Evolutionary conservation across 2,888 invertebrate species (phyloP).

Genomic region (Iselma pallidipennis): DNA sequence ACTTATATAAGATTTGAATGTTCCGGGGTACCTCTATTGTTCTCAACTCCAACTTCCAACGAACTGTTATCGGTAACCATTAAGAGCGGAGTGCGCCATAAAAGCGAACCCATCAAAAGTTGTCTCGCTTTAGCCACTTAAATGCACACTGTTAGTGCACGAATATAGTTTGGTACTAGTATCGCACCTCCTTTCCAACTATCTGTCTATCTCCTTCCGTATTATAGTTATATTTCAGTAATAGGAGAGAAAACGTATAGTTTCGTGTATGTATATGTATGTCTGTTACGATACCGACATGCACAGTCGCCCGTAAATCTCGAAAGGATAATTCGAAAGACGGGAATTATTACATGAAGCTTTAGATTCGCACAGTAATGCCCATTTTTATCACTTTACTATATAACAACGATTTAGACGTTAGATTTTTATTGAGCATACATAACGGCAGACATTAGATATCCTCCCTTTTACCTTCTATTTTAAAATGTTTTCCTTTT

Average conservation of each 20-base stretch:
- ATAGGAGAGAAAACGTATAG: not conserved
- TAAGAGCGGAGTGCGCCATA: constrained; percentile 50
- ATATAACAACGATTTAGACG: constrained; percentile 16
- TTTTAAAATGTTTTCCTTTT: not conserved
- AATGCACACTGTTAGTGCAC: constrained; percentile 39
- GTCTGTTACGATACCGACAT: constrained; percentile 15
- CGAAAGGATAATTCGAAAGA: constrained; percentile 29
- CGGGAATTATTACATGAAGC: constrained; percentile 26
- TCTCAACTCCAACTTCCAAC: constrained; percentile 2
- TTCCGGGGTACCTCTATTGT: not conserved
- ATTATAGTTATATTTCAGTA: not conserved
- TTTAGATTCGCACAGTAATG: constrained; percentile 27
- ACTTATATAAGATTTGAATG: not conserved
- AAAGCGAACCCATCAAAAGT: constrained; percentile 51
- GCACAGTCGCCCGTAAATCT: constrained; percentile 27
- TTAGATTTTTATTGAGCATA: constrained; percentile 7
- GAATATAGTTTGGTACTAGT: constrained; percentile 15
- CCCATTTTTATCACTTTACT: constrained; percentile 29
- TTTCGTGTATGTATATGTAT: not conserved
- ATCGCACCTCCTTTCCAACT: not conserved
- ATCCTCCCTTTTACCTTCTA: not conserved
- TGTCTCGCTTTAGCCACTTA: constrained; percentile 50
- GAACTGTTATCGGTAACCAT: constrained; percentile 46
- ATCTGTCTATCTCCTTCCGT: not conserved
- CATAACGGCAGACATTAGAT: not conserved